Conservation (phyloP, 2,888 invertebrate genomes). For the Dorcus hopei region DNA sequence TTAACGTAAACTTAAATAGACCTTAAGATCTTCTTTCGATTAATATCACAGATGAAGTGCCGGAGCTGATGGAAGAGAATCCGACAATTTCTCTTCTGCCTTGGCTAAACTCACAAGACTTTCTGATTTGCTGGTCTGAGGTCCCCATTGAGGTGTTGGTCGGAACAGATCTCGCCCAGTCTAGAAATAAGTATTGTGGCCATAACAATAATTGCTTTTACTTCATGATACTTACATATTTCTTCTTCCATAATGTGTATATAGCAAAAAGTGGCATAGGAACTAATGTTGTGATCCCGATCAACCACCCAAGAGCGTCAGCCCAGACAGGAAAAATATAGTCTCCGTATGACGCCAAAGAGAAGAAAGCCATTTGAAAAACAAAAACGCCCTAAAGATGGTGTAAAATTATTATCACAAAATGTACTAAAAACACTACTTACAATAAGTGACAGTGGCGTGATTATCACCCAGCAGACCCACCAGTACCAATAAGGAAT, state of each 20-base stretch:
- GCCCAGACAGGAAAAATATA: conserved; percentile 71
- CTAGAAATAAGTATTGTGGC: conserved; percentile 41
- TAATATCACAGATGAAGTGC: no score
- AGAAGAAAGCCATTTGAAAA: conserved; percentile 69
- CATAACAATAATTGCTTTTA: not conserved
- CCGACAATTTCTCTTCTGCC: not conserved
- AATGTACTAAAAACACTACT: conserved; percentile 43
- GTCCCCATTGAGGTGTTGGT: conserved; percentile 54
- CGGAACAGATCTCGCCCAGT: conserved; percentile 53
- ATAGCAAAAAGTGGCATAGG: conserved; percentile 65
- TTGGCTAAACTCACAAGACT: conserved; percentile 26
- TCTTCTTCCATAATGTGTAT: conserved; percentile 47
- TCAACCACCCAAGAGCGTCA: conserved; percentile 66
- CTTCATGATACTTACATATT: conserved; percentile 45
- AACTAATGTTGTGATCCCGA: conserved; percentile 66
- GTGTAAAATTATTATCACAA: conserved; percentile 5
- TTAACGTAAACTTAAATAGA: no score
- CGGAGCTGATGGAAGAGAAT: not conserved
- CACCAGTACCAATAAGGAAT: conserved; percentile 66
- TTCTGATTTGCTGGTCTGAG: conserved; percentile 41
- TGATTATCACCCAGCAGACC: conserved; percentile 65
- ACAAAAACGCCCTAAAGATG: conserved; percentile 64
- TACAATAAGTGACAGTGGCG: conserved; percentile 69
- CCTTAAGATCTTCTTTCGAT: no score
- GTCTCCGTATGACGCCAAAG: conserved; percentile 60